Evolutionary conservation across 1,140 invertebrate species (phyloP).

Genomic region (Rhagoletis pomonella): DNA sequence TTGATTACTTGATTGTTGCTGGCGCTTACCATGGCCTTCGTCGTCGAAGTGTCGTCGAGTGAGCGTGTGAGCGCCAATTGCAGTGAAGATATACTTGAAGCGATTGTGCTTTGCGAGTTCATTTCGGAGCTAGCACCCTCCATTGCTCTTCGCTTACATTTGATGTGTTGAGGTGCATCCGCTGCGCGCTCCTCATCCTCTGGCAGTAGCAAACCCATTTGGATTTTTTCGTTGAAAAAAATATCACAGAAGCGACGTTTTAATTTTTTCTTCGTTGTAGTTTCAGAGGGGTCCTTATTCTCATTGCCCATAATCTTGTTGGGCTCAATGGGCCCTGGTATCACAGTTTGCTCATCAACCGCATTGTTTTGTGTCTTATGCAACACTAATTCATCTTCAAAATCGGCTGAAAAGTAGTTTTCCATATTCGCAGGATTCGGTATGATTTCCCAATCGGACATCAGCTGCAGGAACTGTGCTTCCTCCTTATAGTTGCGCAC

Average conservation of each 20-base stretch:
- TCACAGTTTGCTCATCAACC: conserved; percentile 18
- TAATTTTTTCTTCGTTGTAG: conserved; percentile 2
- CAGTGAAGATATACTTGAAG: background rate
- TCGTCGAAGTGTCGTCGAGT: conserved; percentile 34
- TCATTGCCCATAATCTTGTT: background rate
- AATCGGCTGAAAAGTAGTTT: conserved; percentile 70
- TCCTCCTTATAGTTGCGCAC: conserved; percentile 70
- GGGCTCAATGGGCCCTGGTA: background rate
- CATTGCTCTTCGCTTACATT: background rate
- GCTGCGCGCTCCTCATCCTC: background rate
- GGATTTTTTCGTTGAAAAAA: conserved; percentile 62
- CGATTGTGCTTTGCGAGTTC: background rate
- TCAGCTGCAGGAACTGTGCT: conserved; percentile 66
- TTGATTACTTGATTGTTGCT: conserved; percentile 66
- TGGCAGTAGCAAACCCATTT: conserved; percentile 61
- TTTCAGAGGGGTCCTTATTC: background rate
- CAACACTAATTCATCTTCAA: conserved; percentile 69
- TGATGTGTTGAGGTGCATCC: background rate
- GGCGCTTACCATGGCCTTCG: background rate
- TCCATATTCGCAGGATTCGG: conserved; percentile 63
- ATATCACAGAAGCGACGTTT: conserved; percentile 53
- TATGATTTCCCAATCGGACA: conserved; percentile 72
- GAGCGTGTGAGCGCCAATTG: background rate
- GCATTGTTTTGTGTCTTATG: conserved; percentile 54
- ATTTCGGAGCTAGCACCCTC: background rate